Conservation (phyloP, 2,888 invertebrate species). For the Falcaria lacertinaria region DNA sequence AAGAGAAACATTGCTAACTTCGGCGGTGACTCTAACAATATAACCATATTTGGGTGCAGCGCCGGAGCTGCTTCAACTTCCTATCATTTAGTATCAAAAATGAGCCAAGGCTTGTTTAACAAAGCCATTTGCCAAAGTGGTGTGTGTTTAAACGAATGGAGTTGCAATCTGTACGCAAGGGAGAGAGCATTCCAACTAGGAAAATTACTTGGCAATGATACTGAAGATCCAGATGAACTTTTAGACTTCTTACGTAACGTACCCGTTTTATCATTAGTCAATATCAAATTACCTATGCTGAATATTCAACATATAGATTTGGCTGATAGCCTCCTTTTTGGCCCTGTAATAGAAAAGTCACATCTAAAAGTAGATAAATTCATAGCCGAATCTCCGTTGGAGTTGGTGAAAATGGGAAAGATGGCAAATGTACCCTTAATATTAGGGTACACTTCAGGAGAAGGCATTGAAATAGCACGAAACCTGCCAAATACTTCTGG, state of each 20-base stretch:
- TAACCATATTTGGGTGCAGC: slow-evolving; percentile 73
- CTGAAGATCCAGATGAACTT: slow-evolving; percentile 53
- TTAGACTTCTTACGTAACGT: slow-evolving; percentile 48
- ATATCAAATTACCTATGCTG: slow-evolving; percentile 51
- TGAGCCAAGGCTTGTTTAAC: slow-evolving; percentile 62
- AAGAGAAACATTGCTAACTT: slow-evolving; percentile 62
- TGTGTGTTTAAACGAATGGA: slow-evolving; percentile 68
- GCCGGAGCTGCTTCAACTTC: slow-evolving; percentile 65
- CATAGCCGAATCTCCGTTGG: slow-evolving; percentile 43
- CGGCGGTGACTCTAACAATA: slow-evolving; percentile 61
- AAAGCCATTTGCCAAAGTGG: slow-evolving; percentile 77
- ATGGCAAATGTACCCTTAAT: slow-evolving; percentile 59
- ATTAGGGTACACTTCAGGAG: slow-evolving; percentile 63
- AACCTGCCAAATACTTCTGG: slow-evolving; percentile 35
- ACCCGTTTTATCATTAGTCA: slow-evolving; percentile 50
- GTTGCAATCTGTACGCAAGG: slow-evolving; percentile 50
- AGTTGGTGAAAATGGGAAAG: slow-evolving; percentile 43
- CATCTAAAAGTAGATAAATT: slow-evolving; percentile 48
- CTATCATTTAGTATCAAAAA: slow-evolving; percentile 59
- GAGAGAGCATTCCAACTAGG: slow-evolving; percentile 67
- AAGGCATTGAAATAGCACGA: slow-evolving; percentile 66
- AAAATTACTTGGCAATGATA: slow-evolving; percentile 58
- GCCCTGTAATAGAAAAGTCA: slow-evolving; percentile 63
- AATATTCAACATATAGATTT: slow-evolving; percentile 43
- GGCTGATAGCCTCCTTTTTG: slow-evolving; percentile 55